Evolutionary conservation across 1,140 invertebrate genomes (phyloP), one percentile per base, ranked within the genome.

Genomic region (Leptinotarsa undecemlineata): DNA sequence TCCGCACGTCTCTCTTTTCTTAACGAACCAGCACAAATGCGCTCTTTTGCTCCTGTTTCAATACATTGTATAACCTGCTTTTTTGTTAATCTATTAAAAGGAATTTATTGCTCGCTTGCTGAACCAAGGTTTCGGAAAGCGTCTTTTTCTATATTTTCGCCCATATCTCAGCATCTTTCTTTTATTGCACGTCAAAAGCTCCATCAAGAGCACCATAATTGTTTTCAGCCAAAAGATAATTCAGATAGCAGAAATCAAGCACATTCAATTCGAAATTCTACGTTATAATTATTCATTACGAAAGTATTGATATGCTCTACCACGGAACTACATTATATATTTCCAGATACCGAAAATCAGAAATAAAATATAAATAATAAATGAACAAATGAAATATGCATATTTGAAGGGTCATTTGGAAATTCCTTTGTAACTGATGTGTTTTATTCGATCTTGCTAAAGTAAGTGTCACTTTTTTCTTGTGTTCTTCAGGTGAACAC

Each of bases 1-100:
- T 80, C 79, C 71, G 74, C 79, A 80, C 79, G 74, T 80, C 77
- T 79, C 79, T 74, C 74, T 79, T 77, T 62, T 26, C 69, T 47
- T 70, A 62, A 21, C 66, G 48, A 76, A 72, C 69, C 51, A 61
- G 73, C 71, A 66, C 72, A 72, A 48, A 20, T 42, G 70, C 71
- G 66, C 68, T 78, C 75, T 57, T 73, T 79, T 76, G 48, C 72
- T 78, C 74, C 74, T 77, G 2, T n/a, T 60, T 67, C 73, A 74
- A 63, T 73, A 75, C 70, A 75, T 75, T 75, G 74, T 75, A 75
- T 75, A 75, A 64, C 63, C 69, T 71, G 69, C 62, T 75, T 75
- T 73, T 75, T 75, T 75, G 74, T 75, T 69, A 71, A 75, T 75
- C 74, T 75, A 75, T 75, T 72, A 72, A 75, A 68, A 8, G 69